Evolutionary conservation across 2,888 invertebrate genomes (phyloP).

Genomic region (Cetonia aurata): DNA sequence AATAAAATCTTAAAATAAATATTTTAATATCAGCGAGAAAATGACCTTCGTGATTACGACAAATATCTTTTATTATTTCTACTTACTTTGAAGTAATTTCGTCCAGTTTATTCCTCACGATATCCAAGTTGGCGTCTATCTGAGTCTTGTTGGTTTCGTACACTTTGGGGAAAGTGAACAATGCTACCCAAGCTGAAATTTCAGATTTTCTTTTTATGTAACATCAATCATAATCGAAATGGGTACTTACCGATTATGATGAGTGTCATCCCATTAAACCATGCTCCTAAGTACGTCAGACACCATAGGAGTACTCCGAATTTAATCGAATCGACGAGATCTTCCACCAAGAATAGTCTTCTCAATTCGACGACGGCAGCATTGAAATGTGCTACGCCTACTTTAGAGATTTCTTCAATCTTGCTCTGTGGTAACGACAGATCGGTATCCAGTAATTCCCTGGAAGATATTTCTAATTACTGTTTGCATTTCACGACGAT

Average conservation of each 20-base stretch:
- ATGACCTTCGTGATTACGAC: neutral
- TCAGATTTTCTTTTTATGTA: slow-evolving; percentile 28
- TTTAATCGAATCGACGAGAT: slow-evolving; percentile 95
- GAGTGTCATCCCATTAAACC: slow-evolving; percentile 99
- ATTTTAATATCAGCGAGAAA: neutral
- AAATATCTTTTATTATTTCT: slow-evolving; percentile 14
- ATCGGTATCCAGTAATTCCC: slow-evolving; percentile 88
- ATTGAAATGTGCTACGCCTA: slow-evolving; percentile 89
- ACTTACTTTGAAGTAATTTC: slow-evolving; percentile 92
- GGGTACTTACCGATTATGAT: slow-evolving; percentile 87
- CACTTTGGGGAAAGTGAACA: slow-evolving; percentile 96
- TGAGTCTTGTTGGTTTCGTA: slow-evolving; percentile 95
- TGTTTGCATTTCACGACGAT: neutral
- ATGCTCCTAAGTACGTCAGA: slow-evolving; percentile 96
- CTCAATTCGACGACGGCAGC: slow-evolving; percentile 86
- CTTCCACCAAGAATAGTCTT: slow-evolving; percentile 95
- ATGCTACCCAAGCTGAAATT: slow-evolving; percentile 86
- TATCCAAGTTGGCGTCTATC: slow-evolving; percentile 91
- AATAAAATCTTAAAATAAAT: slow-evolving; percentile 4
- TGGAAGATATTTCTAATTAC: slow-evolving; percentile 56
- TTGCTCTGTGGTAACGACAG: slow-evolving; percentile 91
- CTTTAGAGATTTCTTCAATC: slow-evolving; percentile 88
- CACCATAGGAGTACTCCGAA: slow-evolving; percentile 96
- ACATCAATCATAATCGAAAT: neutral
- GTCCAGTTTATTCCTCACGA: slow-evolving; percentile 88